phyloP scores from a whole-genome alignment of 2,797 vertebrate species.

The Molossus alvarezi region DNA sequence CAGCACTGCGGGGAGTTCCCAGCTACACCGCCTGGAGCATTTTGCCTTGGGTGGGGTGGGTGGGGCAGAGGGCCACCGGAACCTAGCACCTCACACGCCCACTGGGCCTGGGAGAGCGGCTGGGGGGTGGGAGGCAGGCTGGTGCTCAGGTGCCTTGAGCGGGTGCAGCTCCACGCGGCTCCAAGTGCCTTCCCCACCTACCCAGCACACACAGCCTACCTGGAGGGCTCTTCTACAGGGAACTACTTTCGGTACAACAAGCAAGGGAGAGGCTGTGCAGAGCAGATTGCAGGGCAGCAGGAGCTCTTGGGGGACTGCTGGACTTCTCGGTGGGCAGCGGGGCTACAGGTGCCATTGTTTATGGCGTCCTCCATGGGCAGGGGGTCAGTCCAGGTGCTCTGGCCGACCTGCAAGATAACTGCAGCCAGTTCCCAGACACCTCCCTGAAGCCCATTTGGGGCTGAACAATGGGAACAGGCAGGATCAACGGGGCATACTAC shows the following conservation, averaged over 20 bases:
- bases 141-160: background rate
- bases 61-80: background rate
- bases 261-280: background rate
- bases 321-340: background rate
- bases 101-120: background rate
- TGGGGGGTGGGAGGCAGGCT: background rate
- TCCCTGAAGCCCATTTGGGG: too few species aligned
- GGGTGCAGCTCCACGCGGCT: background rate
- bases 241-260: background rate
- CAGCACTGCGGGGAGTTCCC: background rate
- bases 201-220: background rate
- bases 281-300: background rate
- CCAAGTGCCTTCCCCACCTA: background rate
- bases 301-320: background rate
- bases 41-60: background rate
- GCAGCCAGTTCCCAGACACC: background rate
- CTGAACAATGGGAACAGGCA: background rate
- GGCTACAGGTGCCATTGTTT: background rate
- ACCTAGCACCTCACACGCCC: background rate
- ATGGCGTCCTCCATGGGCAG: background rate
- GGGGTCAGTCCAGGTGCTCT: background rate
- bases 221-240: background rate
- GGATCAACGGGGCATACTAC: background rate
- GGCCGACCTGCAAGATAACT: background rate
- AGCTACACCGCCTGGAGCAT: background rate